phyloP scores from a whole-genome alignment of 92 coral and sea anemone species.

The Zoanthus sociatus region DNA sequence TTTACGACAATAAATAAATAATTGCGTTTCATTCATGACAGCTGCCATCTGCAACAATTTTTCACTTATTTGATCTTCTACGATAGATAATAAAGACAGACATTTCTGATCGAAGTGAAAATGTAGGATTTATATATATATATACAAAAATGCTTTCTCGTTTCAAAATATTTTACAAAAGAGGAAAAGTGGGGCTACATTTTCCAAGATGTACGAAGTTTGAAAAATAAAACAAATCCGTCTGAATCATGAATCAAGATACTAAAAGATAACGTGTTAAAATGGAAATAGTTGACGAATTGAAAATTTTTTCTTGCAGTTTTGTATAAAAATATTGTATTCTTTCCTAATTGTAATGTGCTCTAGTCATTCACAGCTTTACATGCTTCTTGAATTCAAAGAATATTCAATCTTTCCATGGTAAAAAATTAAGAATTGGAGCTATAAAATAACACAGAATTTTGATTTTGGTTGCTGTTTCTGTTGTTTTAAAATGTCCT shows the following conservation, averaged over 20 bases:
- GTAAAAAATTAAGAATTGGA: neutral
- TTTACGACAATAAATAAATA: constrained; percentile 2
- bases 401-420: neutral
- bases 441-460: constrained; percentile 87
- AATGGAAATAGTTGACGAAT: neutral
- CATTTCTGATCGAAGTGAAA: neutral
- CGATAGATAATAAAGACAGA: neutral
- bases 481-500: constrained; percentile 6
- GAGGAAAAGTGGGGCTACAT: neutral
- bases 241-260: neutral
- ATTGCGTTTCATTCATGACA: neutral
- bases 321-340: constrained; percentile 14
- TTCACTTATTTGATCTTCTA: neutral
- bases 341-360: neutral
- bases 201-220: neutral
- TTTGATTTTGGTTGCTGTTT: constrained; percentile 83
- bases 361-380: neutral
- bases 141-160: neutral
- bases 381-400: neutral
- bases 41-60: neutral
- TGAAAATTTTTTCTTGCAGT: neutral
- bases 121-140: neutral
- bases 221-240: neutral
- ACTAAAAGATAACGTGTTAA: neutral
- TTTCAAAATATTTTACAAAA: neutral